Conservation (phyloP, 2,797 vertebrate genomes). For the Kryptopterus vitreolus region DNA sequence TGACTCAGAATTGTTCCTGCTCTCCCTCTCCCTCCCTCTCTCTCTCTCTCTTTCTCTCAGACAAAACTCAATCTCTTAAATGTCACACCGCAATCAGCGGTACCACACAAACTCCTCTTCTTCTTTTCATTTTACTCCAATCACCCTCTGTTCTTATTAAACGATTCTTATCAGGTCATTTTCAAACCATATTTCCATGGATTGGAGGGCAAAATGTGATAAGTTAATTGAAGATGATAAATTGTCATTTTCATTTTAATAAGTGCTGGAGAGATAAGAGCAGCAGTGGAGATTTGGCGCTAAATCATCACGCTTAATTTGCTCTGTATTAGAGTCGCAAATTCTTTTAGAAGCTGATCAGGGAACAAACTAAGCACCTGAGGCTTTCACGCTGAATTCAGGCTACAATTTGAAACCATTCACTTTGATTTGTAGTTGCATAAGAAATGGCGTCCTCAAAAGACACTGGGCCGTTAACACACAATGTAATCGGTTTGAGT, state of each 20-base stretch:
- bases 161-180: constrained; percentile 30
- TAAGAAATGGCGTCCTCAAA: neutral
- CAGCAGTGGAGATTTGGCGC: neutral
- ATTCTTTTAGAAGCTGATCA: neutral
- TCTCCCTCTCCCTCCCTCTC: constrained; percentile 59
- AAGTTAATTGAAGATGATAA: constrained; percentile 26
- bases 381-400: neutral
- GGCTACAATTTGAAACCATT: neutral
- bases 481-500: neutral
- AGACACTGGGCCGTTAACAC: neutral
- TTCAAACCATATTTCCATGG: constrained; percentile 20
- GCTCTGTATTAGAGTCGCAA: neutral
- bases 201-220: constrained; percentile 25
- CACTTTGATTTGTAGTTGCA: neutral
- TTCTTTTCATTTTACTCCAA: constrained; percentile 35
- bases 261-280: constrained; percentile 6
- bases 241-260: constrained; percentile 28
- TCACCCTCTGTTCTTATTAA: constrained; percentile 43
- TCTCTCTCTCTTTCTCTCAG: constrained; percentile 60
- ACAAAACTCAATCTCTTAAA: constrained; percentile 65
- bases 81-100: constrained; percentile 66
- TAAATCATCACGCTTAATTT: neutral
- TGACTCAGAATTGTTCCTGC: constrained; percentile 53
- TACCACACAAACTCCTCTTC: constrained; percentile 48
- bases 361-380: neutral